These are phyloP conservation scores for Lasius fuliginosus DNA, from an alignment of 2,888 invertebrate genomes.

Conservation along the genomic window DNA sequence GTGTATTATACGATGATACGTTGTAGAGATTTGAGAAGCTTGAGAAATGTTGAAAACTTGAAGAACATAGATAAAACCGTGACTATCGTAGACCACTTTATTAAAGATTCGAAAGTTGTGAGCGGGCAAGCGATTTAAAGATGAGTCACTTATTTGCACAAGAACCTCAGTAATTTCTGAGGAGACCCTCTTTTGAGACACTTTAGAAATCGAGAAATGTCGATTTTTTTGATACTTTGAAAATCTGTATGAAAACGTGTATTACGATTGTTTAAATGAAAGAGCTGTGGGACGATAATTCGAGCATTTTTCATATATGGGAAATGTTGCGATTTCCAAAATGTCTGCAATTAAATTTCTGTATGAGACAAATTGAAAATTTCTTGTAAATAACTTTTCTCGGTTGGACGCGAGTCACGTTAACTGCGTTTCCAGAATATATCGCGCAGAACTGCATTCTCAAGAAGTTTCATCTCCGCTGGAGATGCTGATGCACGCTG, in stretches of 20 bases:
- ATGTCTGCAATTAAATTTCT: conserved; percentile 1
- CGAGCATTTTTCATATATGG: not conserved
- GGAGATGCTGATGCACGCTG: conserved; percentile 62
- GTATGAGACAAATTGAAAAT: conserved; percentile 14
- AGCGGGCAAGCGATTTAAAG: not conserved
- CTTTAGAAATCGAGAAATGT: not conserved
- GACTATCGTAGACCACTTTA: not conserved
- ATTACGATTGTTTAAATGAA: not conserved
- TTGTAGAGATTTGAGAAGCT: not conserved
- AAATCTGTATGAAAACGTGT: not conserved
- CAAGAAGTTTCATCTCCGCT: conserved; percentile 55
- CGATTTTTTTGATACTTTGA: not conserved
- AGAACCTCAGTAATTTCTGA: not conserved
- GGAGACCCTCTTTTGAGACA: not conserved
- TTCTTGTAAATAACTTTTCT: conserved; percentile 12
- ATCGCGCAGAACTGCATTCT: conserved; percentile 8
- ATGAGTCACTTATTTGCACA: not conserved
- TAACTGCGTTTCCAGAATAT: conserved; percentile 24
- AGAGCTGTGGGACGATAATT: conserved; percentile 1
- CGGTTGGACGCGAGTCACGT: not conserved
- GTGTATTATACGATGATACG: not conserved
- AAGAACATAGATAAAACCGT: not conserved
- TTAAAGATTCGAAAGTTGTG: not conserved
- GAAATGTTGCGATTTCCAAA: not conserved
- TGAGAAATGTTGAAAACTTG: not conserved